Evolutionary conservation across 2,113 vertebrate species (phyloP).

Genomic region (Buteo buteo): DNA sequence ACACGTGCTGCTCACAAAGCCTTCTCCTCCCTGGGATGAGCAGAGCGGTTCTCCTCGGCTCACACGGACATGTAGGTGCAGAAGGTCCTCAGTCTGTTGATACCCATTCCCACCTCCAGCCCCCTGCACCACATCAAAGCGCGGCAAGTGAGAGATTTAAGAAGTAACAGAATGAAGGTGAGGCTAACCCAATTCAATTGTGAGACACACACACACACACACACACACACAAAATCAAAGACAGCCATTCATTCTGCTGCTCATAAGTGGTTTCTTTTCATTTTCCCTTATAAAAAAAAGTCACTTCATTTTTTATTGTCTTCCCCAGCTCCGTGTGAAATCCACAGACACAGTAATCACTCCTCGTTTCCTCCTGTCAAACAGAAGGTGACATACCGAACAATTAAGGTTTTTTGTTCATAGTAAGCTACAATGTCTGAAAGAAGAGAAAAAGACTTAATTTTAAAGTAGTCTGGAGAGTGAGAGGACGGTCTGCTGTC

Average conservation of each 20-base stretch:
- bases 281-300: not conserved
- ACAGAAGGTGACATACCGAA: not conserved
- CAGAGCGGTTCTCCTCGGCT: not conserved
- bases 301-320: not conserved
- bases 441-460: not conserved
- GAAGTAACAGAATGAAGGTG: not conserved
- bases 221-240: not conserved
- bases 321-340: not conserved
- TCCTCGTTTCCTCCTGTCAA: not conserved
- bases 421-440: not conserved
- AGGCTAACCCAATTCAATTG: not conserved
- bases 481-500: not conserved
- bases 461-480: not conserved
- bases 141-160: not conserved
- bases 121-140: not conserved
- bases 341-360: not conserved
- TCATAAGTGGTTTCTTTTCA: not conserved
- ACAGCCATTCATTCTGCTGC: not conserved
- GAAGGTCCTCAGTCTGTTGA: not conserved
- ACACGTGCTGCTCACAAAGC: not conserved
- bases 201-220: not conserved
- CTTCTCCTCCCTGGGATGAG: not conserved
- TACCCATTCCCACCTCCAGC: not conserved
- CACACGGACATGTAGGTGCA: fast-evolving
- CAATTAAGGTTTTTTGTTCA: not conserved